A percentile compares a stretch with the other conserved stretches of the same genome.
These are phyloP conservation scores for Darevskia mixta DNA, from an alignment of 2,797 vertebrate genomes.

Conservation along the genomic window DNA sequence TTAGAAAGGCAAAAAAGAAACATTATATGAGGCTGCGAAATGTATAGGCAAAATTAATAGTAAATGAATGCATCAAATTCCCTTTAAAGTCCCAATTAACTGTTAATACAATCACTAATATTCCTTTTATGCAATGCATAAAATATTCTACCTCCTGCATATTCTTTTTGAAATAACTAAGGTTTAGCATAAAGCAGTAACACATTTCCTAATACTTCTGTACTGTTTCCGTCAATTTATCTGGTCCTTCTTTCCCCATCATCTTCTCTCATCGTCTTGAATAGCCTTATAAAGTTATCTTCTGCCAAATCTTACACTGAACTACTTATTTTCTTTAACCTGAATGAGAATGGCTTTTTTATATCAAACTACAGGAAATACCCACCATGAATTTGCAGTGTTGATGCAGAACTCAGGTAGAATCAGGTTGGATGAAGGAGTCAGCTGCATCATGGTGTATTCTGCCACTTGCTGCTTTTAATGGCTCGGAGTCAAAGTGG, in stretches of 20 bases:
- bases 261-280: not conserved
- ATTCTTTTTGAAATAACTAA: constrained; percentile 66
- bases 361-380: not conserved
- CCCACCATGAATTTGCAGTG: too few relatives aligned
- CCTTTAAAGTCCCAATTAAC: constrained; percentile 67
- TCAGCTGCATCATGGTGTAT: too few relatives aligned
- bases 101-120: constrained; percentile 58
- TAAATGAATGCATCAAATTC: constrained; percentile 62
- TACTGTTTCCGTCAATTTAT: not conserved
- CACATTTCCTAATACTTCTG: not conserved
- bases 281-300: not conserved
- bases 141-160: constrained; percentile 48
- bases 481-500: not conserved
- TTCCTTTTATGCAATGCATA: constrained; percentile 63
- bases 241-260: not conserved
- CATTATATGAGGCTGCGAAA: constrained; percentile 40
- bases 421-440: not conserved
- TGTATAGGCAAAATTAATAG: constrained; percentile 62
- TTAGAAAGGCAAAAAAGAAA: constrained; percentile 40
- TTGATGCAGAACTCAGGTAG: not conserved
- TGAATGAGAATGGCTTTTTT: not conserved
- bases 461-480: too few relatives aligned
- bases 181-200: not conserved
- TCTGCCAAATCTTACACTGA: not conserved
- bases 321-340: not conserved